phyloP scores from a whole-genome alignment of 2,888 invertebrate species.

The Timandra comae region DNA sequence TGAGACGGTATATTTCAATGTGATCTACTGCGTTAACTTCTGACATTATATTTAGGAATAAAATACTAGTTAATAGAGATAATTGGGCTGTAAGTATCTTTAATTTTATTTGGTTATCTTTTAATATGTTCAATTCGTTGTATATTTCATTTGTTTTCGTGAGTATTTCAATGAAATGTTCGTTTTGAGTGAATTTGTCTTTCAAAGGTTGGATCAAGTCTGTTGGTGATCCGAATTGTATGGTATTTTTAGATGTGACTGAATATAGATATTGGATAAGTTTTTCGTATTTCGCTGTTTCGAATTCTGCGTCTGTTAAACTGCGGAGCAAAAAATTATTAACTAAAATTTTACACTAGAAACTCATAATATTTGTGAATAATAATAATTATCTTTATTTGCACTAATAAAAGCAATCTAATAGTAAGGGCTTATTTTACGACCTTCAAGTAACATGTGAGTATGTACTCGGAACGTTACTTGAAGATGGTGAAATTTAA shows the following conservation, averaged over 20 bases:
- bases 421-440: no score
- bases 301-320: constrained; percentile 46
- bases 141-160: constrained; percentile 32
- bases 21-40: constrained; percentile 88
- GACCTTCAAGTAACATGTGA: no score
- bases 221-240: not conserved
- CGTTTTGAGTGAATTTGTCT: no score
- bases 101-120: constrained; percentile 22
- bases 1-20: constrained; percentile 84
- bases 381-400: no score
- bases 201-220: no score
- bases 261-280: constrained; percentile 37
- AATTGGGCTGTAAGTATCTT: constrained; percentile 45
- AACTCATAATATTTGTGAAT: no score
- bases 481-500: no score
- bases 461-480: no score
- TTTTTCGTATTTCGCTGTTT: constrained; percentile 50
- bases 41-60: constrained; percentile 76
- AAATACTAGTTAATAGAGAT: constrained; percentile 65
- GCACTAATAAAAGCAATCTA: no score
- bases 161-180: constrained; percentile 27
- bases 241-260: constrained; percentile 11
- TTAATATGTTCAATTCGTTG: constrained; percentile 23
- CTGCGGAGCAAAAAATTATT: no score
- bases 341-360: no score